Evolutionary conservation across 2,797 vertebrate species (phyloP).

Genomic region (Schizopygopsis malacanthus): DNA sequence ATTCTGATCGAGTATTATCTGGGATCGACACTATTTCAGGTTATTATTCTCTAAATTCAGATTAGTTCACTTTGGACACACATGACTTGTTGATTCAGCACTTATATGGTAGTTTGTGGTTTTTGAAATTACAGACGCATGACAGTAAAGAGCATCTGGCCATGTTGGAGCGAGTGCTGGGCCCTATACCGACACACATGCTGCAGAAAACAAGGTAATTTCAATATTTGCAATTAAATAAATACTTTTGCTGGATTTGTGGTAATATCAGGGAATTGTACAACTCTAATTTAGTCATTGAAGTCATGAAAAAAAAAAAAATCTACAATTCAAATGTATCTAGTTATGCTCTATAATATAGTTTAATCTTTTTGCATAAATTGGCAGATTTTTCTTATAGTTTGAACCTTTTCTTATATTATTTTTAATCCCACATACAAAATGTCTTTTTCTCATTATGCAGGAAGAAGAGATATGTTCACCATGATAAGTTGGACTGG

Average conservation of each 20-base stretch:
- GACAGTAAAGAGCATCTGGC: conserved; percentile 91
- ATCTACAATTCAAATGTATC: not conserved
- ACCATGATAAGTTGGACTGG: conserved; percentile 77
- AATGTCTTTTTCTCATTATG: not conserved
- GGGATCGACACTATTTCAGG: conserved; percentile 85
- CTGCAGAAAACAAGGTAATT: conserved; percentile 78
- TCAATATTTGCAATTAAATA: not conserved
- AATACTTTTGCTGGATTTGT: not conserved
- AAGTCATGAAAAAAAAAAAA: not conserved
- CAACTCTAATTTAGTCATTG: not conserved
- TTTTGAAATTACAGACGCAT: conserved; percentile 77
- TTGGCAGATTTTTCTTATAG: not conserved
- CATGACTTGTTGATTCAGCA: not conserved
- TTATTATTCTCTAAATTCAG: conserved; percentile 63
- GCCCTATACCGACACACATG: conserved; percentile 81
- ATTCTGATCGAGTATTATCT: conserved; percentile 88
- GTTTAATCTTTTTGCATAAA: not conserved
- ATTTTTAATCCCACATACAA: not conserved
- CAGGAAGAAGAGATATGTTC: conserved; percentile 85
- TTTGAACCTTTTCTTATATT: not conserved
- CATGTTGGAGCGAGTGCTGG: conserved; percentile 94
- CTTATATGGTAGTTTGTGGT: not conserved
- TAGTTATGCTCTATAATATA: not conserved
- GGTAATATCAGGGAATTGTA: not conserved
- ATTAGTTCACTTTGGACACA: not conserved